A percentile compares a stretch with the other conserved stretches of the same genome.
Conservation (phyloP, 2,797 vertebrate species). For the Sebastes steindachneri region DNA sequence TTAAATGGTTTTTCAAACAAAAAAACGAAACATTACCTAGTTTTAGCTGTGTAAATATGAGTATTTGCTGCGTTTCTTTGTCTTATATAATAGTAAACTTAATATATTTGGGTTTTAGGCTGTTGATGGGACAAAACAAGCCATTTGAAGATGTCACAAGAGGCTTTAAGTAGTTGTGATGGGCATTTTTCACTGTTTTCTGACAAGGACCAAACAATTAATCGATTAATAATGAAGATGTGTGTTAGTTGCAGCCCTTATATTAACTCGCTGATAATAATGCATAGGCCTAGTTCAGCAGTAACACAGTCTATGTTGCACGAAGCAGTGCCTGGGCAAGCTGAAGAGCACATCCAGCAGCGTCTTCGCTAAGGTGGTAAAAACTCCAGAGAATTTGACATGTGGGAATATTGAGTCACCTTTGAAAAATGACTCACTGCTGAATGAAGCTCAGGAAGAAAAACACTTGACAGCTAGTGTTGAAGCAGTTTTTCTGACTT, state of each 20-base stretch:
- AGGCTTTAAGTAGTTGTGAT: too few species aligned
- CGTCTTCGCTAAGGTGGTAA: conserved; percentile 24
- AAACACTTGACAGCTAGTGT: conserved; percentile 4
- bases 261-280: background rate
- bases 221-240: background rate
- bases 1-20: background rate
- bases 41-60: background rate
- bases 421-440: conserved; percentile 9
- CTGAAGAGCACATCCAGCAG: background rate
- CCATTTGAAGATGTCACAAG: background rate
- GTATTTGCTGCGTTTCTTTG: too few species aligned
- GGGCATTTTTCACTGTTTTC: background rate
- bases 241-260: background rate
- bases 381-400: conserved; percentile 30
- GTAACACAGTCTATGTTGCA: background rate
- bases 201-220: background rate
- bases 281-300: background rate
- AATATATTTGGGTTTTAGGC: background rate
- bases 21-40: background rate
- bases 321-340: conserved; percentile 12
- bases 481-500: background rate
- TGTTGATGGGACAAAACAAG: background rate
- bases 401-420: background rate
- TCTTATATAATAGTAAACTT: background rate
- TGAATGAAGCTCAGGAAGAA: conserved; percentile 11